These are phyloP conservation scores for Apamea epomidion DNA, from an alignment of 2,888 invertebrate species.

Conservation along the genomic window DNA sequence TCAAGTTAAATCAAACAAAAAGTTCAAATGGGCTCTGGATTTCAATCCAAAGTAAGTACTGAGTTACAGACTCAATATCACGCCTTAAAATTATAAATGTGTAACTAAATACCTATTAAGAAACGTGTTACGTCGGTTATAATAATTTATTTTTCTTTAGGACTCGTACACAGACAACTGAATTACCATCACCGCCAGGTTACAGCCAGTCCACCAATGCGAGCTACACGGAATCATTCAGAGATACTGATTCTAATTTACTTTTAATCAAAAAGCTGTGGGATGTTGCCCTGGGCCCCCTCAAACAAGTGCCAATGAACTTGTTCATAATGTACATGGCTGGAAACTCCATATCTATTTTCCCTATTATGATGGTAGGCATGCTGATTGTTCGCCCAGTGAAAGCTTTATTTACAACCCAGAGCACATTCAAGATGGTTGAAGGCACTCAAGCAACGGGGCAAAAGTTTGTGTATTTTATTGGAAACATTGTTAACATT, in stretches of 20 bases:
- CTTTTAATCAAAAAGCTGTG: slow-evolving; percentile 98
- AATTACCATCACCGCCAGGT: slow-evolving; percentile 95
- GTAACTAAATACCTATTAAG: neutral
- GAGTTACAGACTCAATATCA: neutral
- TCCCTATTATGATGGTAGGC: slow-evolving; percentile 99
- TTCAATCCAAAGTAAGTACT: slow-evolving; percentile 90
- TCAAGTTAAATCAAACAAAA: slow-evolving; percentile 85
- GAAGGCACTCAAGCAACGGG: slow-evolving; percentile 97
- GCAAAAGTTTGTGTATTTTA: slow-evolving; percentile 97
- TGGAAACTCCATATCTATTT: slow-evolving; percentile 99
- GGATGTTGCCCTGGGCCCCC: slow-evolving; percentile 98
- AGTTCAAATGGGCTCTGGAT: slow-evolving; percentile 92
- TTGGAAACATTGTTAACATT: slow-evolving; percentile 98
- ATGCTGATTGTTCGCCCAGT: slow-evolving; percentile 99
- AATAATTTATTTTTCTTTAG: slow-evolving; percentile 69
- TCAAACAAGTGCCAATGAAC: slow-evolving; percentile 99
- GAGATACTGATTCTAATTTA: slow-evolving; percentile 95
- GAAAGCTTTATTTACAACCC: slow-evolving; percentile 97
- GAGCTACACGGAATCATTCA: slow-evolving; percentile 94
- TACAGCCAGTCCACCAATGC: slow-evolving; percentile 94
- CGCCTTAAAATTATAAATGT: neutral
- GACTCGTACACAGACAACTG: slow-evolving; percentile 80
- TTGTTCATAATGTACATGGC: slow-evolving; percentile 99
- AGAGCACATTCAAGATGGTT: slow-evolving; percentile 97
- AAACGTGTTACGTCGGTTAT: neutral